These are phyloP conservation scores for Drosophila hawaiiensis DNA, from an alignment of 2,888 invertebrate genomes.

Conservation along the genomic window DNA sequence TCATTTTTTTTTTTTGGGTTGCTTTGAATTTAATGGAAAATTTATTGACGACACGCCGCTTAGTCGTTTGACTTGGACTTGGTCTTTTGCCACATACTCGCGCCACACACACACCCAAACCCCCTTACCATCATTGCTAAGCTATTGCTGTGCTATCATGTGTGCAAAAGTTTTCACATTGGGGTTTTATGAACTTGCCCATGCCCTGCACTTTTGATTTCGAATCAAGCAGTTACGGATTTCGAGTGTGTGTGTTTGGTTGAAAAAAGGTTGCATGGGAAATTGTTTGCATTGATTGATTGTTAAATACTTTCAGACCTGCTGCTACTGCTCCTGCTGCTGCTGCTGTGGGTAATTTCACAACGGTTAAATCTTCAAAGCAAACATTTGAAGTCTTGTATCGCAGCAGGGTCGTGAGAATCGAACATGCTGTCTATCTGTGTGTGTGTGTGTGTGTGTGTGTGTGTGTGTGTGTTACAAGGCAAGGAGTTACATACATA, in stretches of 20 bases:
- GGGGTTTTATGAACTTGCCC: constrained; percentile 61
- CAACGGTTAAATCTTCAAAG: constrained; percentile 31
- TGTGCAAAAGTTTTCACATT: constrained; percentile 68
- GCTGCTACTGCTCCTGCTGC: neutral
- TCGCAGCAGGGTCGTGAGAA: constrained; percentile 39
- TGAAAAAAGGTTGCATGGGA: constrained; percentile 7
- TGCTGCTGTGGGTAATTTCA: constrained; percentile 26
- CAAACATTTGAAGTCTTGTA: constrained; percentile 8
- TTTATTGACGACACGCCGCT: constrained; percentile 83
- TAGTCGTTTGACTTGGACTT: constrained; percentile 76
- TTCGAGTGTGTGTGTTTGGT: constrained; percentile 21
- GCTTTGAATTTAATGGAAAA: constrained; percentile 82
- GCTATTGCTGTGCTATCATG: constrained; percentile 63
- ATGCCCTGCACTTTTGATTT: constrained; percentile 56
- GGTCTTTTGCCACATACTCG: constrained; percentile 71
- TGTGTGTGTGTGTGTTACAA: neutral
- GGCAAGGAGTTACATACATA: neutral
- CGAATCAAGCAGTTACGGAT: constrained; percentile 55
- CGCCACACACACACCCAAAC: constrained; percentile 1
- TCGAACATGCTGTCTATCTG: constrained; percentile 22
- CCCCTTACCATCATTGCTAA: neutral
- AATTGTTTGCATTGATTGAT: constrained; percentile 58
- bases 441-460: neutral
- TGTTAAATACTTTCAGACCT: constrained; percentile 33
- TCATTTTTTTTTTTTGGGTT: constrained; percentile 61